A percentile compares a stretch with the other conserved stretches of the same genome.
Evolutionary conservation across 2,113 vertebrate species (phyloP).

Genomic region (Tenrec ecaudatus): DNA sequence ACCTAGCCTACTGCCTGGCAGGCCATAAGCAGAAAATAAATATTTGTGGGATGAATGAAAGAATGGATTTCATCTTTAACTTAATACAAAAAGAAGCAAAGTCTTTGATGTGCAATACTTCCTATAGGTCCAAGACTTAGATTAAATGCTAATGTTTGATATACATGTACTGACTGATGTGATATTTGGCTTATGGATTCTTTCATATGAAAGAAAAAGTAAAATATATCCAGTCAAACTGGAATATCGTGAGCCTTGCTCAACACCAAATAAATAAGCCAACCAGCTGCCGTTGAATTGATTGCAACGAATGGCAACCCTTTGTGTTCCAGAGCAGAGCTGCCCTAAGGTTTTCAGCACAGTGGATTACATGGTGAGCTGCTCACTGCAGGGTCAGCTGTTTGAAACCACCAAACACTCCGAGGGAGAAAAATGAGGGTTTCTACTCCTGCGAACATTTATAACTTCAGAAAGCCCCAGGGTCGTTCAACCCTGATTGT

Average conservation of each 20-base stretch:
- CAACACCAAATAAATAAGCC: not conserved
- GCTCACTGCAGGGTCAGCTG: too few species aligned
- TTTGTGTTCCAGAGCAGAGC: not conserved
- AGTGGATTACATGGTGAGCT: too few species aligned
- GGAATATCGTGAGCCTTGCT: not conserved
- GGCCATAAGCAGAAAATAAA: not conserved
- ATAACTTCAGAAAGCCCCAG: too few species aligned
- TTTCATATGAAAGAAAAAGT: not conserved
- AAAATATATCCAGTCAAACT: not conserved
- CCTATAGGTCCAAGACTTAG: not conserved
- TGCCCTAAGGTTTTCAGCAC: not conserved
- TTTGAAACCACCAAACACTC: too few species aligned
- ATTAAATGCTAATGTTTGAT: not conserved
- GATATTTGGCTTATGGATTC: not conserved
- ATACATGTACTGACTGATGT: not conserved
- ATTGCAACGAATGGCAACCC: not conserved
- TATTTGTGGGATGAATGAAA: not conserved
- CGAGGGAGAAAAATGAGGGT: too few species aligned
- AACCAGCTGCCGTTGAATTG: not conserved
- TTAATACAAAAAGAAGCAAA: not conserved
- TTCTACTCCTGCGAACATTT: too few species aligned
- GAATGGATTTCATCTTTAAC: not conserved
- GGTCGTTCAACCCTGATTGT: too few species aligned
- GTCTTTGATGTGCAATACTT: conserved; percentile 10
- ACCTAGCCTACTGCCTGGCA: not conserved